phyloP scores from a whole-genome alignment of 2,113 vertebrate genomes.

The Maccullochella peelii region DNA sequence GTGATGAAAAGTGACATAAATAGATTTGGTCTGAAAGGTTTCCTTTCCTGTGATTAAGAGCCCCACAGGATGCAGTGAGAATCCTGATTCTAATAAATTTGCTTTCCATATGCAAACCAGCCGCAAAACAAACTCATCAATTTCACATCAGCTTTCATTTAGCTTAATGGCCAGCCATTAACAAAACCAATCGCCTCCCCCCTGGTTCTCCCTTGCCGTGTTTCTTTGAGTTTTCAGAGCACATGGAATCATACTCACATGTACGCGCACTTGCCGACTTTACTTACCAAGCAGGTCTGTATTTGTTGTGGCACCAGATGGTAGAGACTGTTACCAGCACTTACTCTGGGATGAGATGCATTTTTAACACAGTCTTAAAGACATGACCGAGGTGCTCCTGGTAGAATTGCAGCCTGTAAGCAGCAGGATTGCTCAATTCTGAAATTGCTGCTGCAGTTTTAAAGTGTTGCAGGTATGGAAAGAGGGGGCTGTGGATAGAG shows the following conservation, averaged over 20 bases:
- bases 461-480: not conserved
- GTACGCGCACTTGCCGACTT: not conserved
- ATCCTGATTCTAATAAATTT: conserved; percentile 63
- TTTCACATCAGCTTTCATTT: conserved; percentile 76
- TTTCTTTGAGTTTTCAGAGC: conserved; percentile 45
- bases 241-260: conserved; percentile 33
- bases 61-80: conserved; percentile 49
- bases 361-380: conserved; percentile 60
- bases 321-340: conserved; percentile 48
- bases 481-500: not conserved
- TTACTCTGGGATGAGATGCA: conserved; percentile 30
- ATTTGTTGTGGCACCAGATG: conserved; percentile 53
- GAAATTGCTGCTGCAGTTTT: conserved; percentile 18
- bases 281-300: conserved; percentile 27
- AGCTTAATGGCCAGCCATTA: conserved; percentile 75
- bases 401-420: conserved; percentile 30
- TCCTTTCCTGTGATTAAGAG: conserved; percentile 66
- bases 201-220: conserved; percentile 27
- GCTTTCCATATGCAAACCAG: conserved; percentile 73
- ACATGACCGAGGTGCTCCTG: conserved; percentile 39
- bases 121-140: conserved; percentile 75
- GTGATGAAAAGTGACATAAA: conserved; percentile 68
- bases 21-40: conserved; percentile 71
- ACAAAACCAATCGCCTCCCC: conserved; percentile 61
- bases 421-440: conserved; percentile 8